Evolutionary conservation across 2,113 vertebrate species (phyloP).

Genomic region (Paratilapia polleni): DNA sequence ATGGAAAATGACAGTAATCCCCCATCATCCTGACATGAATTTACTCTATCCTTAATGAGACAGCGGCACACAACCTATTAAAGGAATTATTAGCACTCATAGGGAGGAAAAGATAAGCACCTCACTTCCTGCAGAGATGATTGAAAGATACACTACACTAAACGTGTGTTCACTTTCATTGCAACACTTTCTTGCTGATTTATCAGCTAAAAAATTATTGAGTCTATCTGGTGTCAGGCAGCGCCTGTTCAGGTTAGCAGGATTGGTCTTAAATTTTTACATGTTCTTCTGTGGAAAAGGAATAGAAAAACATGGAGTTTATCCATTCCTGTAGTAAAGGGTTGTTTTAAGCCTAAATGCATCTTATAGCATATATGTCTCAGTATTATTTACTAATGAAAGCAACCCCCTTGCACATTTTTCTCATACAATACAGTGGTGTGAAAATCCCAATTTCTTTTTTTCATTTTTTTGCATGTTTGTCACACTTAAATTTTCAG

Average conservation of each 20-base stretch:
- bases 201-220: background rate
- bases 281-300: background rate
- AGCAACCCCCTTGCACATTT: background rate
- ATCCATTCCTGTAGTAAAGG: background rate
- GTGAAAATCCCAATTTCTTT: too few species aligned
- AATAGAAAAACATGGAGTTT: background rate
- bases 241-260: rapidly evolving
- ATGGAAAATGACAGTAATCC: slow-evolving; percentile 51
- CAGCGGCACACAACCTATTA: slow-evolving; percentile 23
- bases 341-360: background rate
- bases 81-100: slow-evolving; percentile 52
- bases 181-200: background rate
- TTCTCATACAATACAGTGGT: background rate
- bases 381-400: background rate
- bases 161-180: slow-evolving; percentile 15
- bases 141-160: slow-evolving; percentile 14
- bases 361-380: background rate
- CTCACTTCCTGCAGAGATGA: slow-evolving; percentile 36
- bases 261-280: too few species aligned
- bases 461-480: too few species aligned
- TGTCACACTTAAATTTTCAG: too few species aligned
- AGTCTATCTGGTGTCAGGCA: background rate
- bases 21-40: slow-evolving; percentile 44
- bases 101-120: slow-evolving; percentile 25
- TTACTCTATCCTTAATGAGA: slow-evolving; percentile 54